A percentile compares a stretch with the other conserved stretches of the same genome.
Evolutionary conservation across 2,888 invertebrate species (phyloP).

Genomic region (Synanthedon formicaeformis): DNA sequence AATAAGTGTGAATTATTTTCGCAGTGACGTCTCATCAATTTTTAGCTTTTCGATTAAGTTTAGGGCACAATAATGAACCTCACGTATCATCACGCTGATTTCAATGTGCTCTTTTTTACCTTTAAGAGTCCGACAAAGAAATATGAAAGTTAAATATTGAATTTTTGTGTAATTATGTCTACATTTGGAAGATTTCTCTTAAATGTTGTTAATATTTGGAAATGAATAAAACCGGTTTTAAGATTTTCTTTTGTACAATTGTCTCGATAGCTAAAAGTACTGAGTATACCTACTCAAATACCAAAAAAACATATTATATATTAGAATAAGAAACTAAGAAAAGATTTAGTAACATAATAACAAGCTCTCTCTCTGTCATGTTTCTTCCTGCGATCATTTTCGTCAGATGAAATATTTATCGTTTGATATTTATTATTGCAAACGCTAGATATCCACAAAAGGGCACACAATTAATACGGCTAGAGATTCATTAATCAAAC

Average conservation of each 20-base stretch:
- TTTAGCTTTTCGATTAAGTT: conserved; percentile 40
- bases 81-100: conserved; percentile 15
- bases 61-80: conserved; percentile 30
- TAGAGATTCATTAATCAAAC: conserved; percentile 3
- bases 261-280: too few relatives aligned
- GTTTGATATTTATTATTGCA: conserved; percentile 1
- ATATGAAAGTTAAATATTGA: neutral
- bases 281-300: too few relatives aligned
- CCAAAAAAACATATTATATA: too few relatives aligned
- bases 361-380: too few relatives aligned
- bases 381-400: neutral
- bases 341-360: too few relatives aligned
- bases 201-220: too few relatives aligned
- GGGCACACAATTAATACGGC: conserved; percentile 4
- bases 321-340: too few relatives aligned
- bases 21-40: conserved; percentile 39
- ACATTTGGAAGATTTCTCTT: too few relatives aligned
- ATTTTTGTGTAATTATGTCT: neutral
- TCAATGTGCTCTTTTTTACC: conserved; percentile 16
- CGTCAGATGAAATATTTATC: neutral
- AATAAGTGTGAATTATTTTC: conserved; percentile 31
- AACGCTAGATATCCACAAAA: conserved; percentile 4
- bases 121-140: conserved; percentile 1
- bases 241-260: too few relatives aligned
- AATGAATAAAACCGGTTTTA: too few relatives aligned